Evolutionary conservation across 2,888 invertebrate species (phyloP), one percentile per base, ranked within the genome.

Genomic region (Lithophane socia): DNA sequence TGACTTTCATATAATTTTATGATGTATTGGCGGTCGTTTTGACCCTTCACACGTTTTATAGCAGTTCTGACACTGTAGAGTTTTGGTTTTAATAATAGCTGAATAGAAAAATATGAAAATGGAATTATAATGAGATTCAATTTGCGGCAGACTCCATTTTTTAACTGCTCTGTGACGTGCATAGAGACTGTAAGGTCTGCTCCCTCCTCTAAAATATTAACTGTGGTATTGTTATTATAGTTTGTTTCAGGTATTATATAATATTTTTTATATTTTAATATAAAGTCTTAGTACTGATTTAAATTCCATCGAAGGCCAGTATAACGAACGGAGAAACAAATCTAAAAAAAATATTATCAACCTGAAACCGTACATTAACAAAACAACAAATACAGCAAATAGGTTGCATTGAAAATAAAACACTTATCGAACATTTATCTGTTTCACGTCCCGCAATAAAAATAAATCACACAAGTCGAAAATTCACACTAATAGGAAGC

Each of bases 1-100:
- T 95, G 96, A 96, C 96, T 96, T 96, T 96, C 94, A 96, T 96
- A 95, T 96, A 96, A 96, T 96, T 96, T 96, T 95, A 96, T 96
- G 96, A 96, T 96, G 94, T 96, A 96, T 96, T 92, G 95, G 86
- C 91, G 94, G 92, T 92, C 94, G 92, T 93, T 94, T 92, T 96
- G 96, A 96, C 96, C 96, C 96, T 95, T 95, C 95, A 93, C 94
- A 94, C 94, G 92, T 94, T 95, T 95, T 96, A 95, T 95, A 93
- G 94, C 92, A 90, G 89, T 92, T 91, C 90, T 90, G 90, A 92
- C 91, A 91, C 91, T 91, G 90, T 91, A 87, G 85, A 89, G 88
- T 90, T 92, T 89, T 87, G 86, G 83, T 79, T 78, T 83, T 89
- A 84, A 83, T 89, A 84, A 83, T 87, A 83, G 75, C 82, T 80